phyloP scores from a whole-genome alignment of 2,113 vertebrate genomes.

The Falcunculus frontatus region DNA sequence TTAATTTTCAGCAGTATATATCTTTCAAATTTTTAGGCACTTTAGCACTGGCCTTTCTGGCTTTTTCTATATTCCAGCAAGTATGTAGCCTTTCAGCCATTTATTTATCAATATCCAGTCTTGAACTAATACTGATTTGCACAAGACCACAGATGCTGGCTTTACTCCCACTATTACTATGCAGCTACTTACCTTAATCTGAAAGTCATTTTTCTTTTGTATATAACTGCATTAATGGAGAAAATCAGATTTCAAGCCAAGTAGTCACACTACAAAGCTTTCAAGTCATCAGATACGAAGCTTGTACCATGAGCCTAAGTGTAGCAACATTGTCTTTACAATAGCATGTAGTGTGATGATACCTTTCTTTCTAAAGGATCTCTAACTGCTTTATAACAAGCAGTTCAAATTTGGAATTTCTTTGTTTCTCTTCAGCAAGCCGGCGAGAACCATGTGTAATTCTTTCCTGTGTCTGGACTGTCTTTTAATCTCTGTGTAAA shows the following conservation, averaged over 20 bases:
- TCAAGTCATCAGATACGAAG: slow-evolving; percentile 51
- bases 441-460: neutral
- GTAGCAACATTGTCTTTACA: neutral
- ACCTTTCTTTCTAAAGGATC: neutral
- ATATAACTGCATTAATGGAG: slow-evolving; percentile 60
- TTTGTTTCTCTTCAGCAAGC: neutral
- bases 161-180: slow-evolving; percentile 43
- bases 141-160: slow-evolving; percentile 35
- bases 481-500: neutral
- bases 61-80: slow-evolving; percentile 35
- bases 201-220: slow-evolving; percentile 64
- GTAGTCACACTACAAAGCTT: slow-evolving; percentile 56
- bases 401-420: neutral
- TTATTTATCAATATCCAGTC: slow-evolving; percentile 52
- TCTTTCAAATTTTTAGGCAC: slow-evolving; percentile 55
- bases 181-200: slow-evolving; percentile 58
- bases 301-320: slow-evolving; percentile 23
- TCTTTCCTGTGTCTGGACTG: neutral
- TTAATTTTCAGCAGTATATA: slow-evolving; percentile 69
- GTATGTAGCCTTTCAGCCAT: slow-evolving; percentile 25
- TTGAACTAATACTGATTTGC: slow-evolving; percentile 50
- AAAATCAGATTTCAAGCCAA: slow-evolving; percentile 66
- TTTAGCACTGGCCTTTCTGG: slow-evolving; percentile 9
- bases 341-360: neutral
- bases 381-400: neutral